Evolutionary conservation across 2,797 vertebrate species (phyloP).

Genomic region (Danio tinwini): DNA sequence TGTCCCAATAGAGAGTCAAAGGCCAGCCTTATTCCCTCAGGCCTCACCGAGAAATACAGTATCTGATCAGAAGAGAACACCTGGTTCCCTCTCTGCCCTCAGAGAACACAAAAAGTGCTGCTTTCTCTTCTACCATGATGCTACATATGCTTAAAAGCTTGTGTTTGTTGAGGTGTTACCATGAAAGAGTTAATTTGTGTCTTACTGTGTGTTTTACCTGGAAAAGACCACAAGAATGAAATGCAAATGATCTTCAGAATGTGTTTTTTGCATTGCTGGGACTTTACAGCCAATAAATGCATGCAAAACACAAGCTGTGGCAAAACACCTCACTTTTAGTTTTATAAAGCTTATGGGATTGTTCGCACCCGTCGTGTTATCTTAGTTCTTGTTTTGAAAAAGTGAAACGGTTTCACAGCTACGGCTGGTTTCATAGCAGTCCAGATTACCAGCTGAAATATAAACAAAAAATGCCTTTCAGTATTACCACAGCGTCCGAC

Average conservation of each 20-base stretch:
- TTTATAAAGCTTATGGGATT: slow-evolving; percentile 54
- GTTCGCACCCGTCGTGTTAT: slow-evolving; percentile 58
- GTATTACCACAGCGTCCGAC: slow-evolving; percentile 56
- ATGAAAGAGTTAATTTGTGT: not conserved
- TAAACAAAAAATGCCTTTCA: slow-evolving; percentile 60
- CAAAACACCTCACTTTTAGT: slow-evolving; percentile 54
- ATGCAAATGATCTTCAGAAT: slow-evolving; percentile 9
- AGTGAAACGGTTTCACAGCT: slow-evolving; percentile 55
- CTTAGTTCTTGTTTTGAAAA: slow-evolving; percentile 59
- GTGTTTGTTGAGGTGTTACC: not conserved
- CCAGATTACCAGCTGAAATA: slow-evolving; percentile 53
- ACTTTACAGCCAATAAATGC: slow-evolving; percentile 38
- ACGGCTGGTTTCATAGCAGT: slow-evolving; percentile 44
- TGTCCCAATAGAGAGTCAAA: slow-evolving; percentile 57
- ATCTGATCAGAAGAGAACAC: slow-evolving; percentile 58
- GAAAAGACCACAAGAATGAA: slow-evolving; percentile 8
- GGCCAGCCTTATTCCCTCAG: slow-evolving; percentile 54
- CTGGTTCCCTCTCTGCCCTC: slow-evolving; percentile 42
- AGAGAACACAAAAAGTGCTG: slow-evolving; percentile 39
- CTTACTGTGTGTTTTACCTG: not conserved
- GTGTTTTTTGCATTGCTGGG: not conserved
- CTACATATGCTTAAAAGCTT: not conserved
- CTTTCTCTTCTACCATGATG: slow-evolving; percentile 8
- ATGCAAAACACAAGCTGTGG: slow-evolving; percentile 50
- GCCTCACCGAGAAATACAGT: slow-evolving; percentile 59